A percentile compares a stretch with the other conserved stretches of the same genome.
Conservation (phyloP, 2,113 vertebrate species). For the Gallinago jamesoni region DNA sequence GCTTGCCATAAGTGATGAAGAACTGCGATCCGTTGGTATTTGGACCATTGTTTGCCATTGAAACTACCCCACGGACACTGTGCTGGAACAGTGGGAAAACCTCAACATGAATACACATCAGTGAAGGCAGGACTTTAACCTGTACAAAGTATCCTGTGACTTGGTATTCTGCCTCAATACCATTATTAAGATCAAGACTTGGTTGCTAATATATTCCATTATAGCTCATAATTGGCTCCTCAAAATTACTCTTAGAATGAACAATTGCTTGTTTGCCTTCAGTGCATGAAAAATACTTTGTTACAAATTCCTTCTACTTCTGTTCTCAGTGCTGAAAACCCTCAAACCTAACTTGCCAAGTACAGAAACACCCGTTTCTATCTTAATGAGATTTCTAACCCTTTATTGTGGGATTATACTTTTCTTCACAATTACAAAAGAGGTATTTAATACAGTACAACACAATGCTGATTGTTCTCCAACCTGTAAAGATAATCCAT, state of each 20-base stretch:
- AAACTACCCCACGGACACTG: constrained; percentile 93
- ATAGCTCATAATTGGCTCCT: neutral
- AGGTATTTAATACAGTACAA: neutral
- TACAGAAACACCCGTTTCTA: neutral
- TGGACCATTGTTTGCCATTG: constrained; percentile 96
- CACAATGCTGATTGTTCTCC: neutral
- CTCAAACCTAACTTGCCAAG: neutral
- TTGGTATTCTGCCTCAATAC: neutral
- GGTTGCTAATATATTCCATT: neutral
- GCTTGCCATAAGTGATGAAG: constrained; percentile 96
- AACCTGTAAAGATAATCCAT: neutral
- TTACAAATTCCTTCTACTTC: neutral
- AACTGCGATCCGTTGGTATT: constrained; percentile 96
- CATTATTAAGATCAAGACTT: neutral
- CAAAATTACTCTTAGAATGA: neutral
- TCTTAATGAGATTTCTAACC: neutral
- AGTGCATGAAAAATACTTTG: neutral
- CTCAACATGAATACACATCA: neutral
- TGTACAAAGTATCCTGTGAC: neutral
- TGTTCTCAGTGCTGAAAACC: neutral
- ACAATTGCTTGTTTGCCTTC: neutral
- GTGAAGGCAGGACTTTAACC: neutral
- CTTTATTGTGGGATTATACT: neutral
- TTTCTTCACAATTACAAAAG: neutral
- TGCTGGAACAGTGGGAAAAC: constrained; percentile 78